Conservation (phyloP, 2,113 vertebrate species). For the Isichthys henryi region DNA sequence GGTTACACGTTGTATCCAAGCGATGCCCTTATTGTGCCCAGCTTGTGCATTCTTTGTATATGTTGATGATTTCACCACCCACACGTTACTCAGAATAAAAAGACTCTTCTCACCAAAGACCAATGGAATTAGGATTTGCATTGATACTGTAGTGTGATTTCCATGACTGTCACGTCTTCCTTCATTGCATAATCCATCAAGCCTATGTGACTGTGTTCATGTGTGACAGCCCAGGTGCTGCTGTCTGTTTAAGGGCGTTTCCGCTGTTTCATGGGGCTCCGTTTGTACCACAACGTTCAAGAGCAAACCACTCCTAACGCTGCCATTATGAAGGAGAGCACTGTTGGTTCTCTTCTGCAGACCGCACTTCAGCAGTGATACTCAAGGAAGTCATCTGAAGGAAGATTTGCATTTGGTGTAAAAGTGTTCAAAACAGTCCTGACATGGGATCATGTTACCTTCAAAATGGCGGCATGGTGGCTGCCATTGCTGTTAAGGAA, state of each 20-base stretch:
- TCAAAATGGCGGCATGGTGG: background rate
- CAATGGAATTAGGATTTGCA: background rate
- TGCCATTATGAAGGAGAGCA: background rate
- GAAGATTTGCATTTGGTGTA: too few species aligned
- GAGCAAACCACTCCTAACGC: background rate
- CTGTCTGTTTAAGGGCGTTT: background rate
- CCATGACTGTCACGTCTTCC: background rate
- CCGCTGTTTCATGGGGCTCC: background rate
- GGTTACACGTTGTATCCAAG: background rate
- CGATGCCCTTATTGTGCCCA: background rate
- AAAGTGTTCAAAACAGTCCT: too few species aligned
- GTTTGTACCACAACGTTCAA: background rate
- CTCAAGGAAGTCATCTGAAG: too few species aligned
- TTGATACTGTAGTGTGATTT: background rate
- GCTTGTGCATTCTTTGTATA: background rate
- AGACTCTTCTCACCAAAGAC: background rate
- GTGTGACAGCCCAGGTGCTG: background rate
- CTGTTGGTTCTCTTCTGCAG: background rate
- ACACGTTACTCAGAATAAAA: background rate
- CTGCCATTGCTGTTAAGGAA: background rate
- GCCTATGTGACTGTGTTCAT: background rate
- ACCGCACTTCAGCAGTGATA: background rate
- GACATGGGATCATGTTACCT: background rate
- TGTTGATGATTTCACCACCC: background rate
- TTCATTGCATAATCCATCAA: background rate